Conservation (phyloP, 2,113 vertebrate species). For the Eulacestoma nigropectus region DNA sequence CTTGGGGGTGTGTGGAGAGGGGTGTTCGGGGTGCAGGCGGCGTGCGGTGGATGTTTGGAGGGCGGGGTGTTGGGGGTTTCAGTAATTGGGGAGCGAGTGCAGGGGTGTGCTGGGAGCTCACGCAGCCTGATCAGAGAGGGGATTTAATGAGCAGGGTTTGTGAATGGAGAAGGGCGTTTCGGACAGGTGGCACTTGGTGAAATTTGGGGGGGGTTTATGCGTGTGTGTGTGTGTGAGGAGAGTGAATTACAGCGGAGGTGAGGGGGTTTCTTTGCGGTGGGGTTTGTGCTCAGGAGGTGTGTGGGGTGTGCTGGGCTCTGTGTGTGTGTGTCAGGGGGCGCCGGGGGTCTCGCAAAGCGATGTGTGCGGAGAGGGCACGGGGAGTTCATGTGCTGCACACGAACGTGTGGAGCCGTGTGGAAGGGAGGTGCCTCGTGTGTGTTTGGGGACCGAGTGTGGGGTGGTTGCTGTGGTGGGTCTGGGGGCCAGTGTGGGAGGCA, state of each 20-base stretch:
- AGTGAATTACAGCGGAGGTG: background rate
- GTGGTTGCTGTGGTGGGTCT: background rate
- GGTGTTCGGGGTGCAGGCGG: background rate
- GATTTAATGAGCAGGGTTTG: background rate
- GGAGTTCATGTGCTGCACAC: background rate
- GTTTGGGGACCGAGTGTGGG: background rate
- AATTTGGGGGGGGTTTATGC: background rate
- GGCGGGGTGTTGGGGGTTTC: background rate
- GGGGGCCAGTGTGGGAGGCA: background rate
- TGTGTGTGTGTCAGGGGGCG: too few species aligned
- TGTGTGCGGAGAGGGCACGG: background rate
- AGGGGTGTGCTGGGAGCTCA: background rate
- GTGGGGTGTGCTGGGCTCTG: background rate
- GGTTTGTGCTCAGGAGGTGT: background rate
- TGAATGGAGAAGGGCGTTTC: background rate
- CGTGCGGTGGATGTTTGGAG: background rate
- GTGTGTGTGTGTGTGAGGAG: background rate
- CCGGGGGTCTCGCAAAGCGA: background rate
- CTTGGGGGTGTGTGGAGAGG: background rate
- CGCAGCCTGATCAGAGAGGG: background rate
- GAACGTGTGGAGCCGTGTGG: background rate
- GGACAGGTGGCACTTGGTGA: background rate
- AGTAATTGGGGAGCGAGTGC: background rate
- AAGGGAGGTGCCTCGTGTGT: background rate
- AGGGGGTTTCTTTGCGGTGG: background rate